phyloP scores from a whole-genome alignment of 2,888 invertebrate genomes.

The Pecten maximus region DNA sequence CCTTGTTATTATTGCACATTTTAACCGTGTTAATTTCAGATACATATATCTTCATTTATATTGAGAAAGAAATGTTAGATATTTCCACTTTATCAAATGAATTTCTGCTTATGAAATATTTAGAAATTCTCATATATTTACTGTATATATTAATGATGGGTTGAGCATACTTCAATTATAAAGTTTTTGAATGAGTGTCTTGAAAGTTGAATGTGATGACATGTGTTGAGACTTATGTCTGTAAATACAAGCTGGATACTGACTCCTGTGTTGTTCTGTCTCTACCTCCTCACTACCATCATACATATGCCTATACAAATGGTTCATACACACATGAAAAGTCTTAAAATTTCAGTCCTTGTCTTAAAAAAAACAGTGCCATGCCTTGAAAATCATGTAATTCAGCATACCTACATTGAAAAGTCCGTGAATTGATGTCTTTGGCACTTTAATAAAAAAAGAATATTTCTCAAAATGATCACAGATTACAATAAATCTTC shows the following conservation, averaged over 20 bases:
- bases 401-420: too few relatives aligned
- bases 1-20: not conserved
- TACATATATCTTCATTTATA: not conserved
- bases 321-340: too few relatives aligned
- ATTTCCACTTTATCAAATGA: not conserved
- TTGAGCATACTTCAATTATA: not conserved
- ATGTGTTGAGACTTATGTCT: not conserved
- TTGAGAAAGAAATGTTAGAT: not conserved
- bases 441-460: too few relatives aligned
- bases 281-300: not conserved
- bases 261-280: not conserved
- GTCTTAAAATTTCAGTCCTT: too few relatives aligned
- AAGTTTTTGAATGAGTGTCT: not conserved
- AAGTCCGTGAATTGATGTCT: too few relatives aligned
- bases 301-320: too few relatives aligned
- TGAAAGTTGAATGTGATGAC: constrained; percentile 4
- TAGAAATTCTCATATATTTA: not conserved
- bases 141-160: constrained; percentile 13
- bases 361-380: too few relatives aligned
- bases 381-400: too few relatives aligned
- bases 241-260: not conserved
- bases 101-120: not conserved
- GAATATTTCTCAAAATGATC: too few relatives aligned
- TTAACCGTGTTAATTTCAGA: not conserved
- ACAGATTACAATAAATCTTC: too few relatives aligned